Conservation (phyloP, 2,113 vertebrate species). For the Sinocyclocheilus grahami region DNA sequence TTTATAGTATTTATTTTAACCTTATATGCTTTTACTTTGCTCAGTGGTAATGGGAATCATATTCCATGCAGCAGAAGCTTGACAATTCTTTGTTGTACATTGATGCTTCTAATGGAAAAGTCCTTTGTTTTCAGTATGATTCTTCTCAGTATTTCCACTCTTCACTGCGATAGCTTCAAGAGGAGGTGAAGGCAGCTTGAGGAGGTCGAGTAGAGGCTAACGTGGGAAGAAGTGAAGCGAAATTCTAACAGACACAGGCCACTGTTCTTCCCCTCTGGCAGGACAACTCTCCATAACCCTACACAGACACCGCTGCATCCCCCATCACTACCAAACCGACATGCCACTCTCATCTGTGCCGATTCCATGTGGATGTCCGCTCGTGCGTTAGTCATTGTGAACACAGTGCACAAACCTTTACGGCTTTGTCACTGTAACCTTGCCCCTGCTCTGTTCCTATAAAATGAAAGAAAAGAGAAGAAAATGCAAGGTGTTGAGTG, state of each 20-base stretch:
- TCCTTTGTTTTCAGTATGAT: background rate
- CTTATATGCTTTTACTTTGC: background rate
- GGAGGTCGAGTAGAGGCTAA: conserved; percentile 15
- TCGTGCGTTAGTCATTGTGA: conserved; percentile 6
- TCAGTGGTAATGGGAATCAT: background rate
- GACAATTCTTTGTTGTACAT: conserved; percentile 19
- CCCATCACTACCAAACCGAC: background rate
- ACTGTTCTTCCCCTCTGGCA: conserved; percentile 33
- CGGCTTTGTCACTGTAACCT: conserved; percentile 13
- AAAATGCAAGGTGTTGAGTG: background rate
- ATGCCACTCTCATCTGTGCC: background rate
- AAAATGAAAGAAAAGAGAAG: background rate
- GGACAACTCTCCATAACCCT: conserved; percentile 15
- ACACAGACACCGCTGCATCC: background rate
- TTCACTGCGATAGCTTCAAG: background rate
- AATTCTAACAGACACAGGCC: conserved; percentile 26
- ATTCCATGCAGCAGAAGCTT: background rate
- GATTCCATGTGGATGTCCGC: background rate
- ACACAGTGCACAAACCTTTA: background rate
- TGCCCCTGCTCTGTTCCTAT: background rate
- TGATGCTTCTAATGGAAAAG: background rate
- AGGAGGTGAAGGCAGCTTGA: conserved; percentile 23
- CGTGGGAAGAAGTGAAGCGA: background rate
- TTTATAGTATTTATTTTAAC: no score
- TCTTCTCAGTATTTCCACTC: background rate